phyloP scores from a whole-genome alignment of 35 echinoderm and acorn worm genomes.

The Patiria miniata region DNA sequence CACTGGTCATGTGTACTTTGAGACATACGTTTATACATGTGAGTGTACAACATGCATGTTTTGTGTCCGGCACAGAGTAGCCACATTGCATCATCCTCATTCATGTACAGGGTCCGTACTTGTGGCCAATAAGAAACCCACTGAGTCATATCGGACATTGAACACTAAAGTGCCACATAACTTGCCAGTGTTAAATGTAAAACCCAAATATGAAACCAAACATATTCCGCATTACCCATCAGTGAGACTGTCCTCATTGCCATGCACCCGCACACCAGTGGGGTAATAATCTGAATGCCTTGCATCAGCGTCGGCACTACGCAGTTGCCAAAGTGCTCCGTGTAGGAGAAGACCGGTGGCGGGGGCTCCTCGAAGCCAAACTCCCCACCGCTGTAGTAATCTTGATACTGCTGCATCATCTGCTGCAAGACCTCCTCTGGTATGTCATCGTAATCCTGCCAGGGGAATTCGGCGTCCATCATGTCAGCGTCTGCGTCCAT shows the following conservation, averaged over 20 bases:
- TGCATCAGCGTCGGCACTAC: slow-evolving; percentile 53
- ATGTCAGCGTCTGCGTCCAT: not conserved
- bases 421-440: slow-evolving; percentile 38
- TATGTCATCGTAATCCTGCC: slow-evolving; percentile 28
- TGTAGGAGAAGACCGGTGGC: slow-evolving; percentile 34
- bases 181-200: too few species aligned
- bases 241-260: slow-evolving; percentile 49
- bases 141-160: too few species aligned
- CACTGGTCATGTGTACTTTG: too few species aligned
- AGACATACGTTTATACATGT: too few species aligned
- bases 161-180: too few species aligned
- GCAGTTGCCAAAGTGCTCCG: slow-evolving; percentile 65
- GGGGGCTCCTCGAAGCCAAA: not conserved
- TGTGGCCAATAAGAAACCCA: too few species aligned
- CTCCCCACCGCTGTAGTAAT: slow-evolving; percentile 49
- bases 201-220: too few species aligned
- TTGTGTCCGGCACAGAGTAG: too few species aligned
- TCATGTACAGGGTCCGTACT: too few species aligned
- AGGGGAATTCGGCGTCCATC: slow-evolving; percentile 36
- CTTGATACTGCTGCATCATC: slow-evolving; percentile 53
- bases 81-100: too few species aligned
- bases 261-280: slow-evolving; percentile 56
- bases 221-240: slow-evolving; percentile 18
- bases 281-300: slow-evolving; percentile 67
- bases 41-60: too few species aligned